Evolutionary conservation across 2,113 vertebrate species (phyloP).

Genomic region (Colistium nudipinnis): DNA sequence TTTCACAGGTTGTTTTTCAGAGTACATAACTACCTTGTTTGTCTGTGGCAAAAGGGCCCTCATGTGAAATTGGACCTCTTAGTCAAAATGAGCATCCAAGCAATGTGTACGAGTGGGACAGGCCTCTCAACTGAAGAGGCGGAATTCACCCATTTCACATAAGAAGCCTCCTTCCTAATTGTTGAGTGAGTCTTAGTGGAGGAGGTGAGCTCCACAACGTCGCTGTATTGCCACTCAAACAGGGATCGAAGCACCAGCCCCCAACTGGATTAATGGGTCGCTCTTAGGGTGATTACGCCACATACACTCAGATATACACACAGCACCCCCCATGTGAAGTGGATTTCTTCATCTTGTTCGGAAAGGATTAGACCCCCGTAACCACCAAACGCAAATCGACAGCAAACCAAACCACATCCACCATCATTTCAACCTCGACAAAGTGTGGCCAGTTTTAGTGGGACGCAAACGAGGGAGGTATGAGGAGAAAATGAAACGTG

Average conservation of each 20-base stretch:
- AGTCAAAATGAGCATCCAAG: conserved; percentile 29
- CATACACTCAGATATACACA: conserved; percentile 36
- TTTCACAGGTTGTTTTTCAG: conserved; percentile 26
- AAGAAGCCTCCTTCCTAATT: conserved; percentile 56
- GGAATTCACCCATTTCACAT: conserved; percentile 55
- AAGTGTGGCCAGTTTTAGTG: conserved; percentile 27
- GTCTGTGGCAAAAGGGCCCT: conserved; percentile 34
- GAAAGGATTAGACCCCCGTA: conserved; percentile 51
- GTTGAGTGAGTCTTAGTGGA: conserved; percentile 38
- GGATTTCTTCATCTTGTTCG: conserved; percentile 60
- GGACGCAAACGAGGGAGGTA: conserved; percentile 25
- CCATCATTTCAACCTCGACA: conserved; percentile 56
- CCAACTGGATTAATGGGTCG: conserved; percentile 58
- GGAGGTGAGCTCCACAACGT: conserved; percentile 29
- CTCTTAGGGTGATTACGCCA: conserved; percentile 59
- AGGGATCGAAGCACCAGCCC: conserved; percentile 50
- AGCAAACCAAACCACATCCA: conserved; percentile 25
- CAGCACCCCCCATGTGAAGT: conserved; percentile 36
- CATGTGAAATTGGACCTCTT: conserved; percentile 48
- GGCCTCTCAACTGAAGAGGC: conserved; percentile 48
- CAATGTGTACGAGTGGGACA: not conserved
- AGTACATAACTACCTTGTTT: conserved; percentile 54
- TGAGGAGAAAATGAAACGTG: conserved; percentile 42
- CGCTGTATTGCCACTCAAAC: conserved; percentile 46
- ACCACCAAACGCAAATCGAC: not conserved